phyloP scores from a whole-genome alignment of 2,888 invertebrate genomes.

The Pristionchus maxplancki region DNA sequence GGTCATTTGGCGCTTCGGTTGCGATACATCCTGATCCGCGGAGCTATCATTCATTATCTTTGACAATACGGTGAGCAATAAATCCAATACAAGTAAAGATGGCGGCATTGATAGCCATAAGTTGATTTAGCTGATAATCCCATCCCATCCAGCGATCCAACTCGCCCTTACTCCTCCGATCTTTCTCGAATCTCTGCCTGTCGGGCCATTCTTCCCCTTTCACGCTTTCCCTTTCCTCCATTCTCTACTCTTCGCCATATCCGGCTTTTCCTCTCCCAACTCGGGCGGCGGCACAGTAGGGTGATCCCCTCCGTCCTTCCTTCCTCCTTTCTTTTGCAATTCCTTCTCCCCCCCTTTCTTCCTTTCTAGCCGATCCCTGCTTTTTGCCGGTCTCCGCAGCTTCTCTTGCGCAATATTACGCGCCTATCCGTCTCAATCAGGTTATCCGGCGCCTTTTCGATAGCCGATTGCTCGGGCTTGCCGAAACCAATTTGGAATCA shows the following conservation, averaged over 20 bases:
- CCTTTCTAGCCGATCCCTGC: neutral
- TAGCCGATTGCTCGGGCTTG: neutral
- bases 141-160: too few relatives aligned
- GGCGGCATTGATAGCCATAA: too few relatives aligned
- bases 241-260: neutral
- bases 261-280: conserved; percentile 36
- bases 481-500: neutral
- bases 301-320: neutral
- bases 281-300: conserved; percentile 23
- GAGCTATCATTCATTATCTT: neutral
- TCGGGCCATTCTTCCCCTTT: conserved; percentile 26
- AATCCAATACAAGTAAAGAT: too few relatives aligned
- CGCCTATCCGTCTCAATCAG: neutral
- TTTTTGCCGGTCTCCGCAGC: neutral
- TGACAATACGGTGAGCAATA: too few relatives aligned
- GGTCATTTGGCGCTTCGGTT: neutral
- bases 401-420: conserved; percentile 14
- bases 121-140: too few relatives aligned
- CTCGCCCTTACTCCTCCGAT: neutral
- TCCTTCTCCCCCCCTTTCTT: neutral
- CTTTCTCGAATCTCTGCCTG: conserved; percentile 2
- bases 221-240: conserved; percentile 44
- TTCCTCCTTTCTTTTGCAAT: conserved; percentile 26
- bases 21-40: neutral
- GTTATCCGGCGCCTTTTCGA: neutral